These are phyloP conservation scores for Esperia sulphurella DNA, from an alignment of 2,888 invertebrate genomes.

Conservation along the genomic window DNA sequence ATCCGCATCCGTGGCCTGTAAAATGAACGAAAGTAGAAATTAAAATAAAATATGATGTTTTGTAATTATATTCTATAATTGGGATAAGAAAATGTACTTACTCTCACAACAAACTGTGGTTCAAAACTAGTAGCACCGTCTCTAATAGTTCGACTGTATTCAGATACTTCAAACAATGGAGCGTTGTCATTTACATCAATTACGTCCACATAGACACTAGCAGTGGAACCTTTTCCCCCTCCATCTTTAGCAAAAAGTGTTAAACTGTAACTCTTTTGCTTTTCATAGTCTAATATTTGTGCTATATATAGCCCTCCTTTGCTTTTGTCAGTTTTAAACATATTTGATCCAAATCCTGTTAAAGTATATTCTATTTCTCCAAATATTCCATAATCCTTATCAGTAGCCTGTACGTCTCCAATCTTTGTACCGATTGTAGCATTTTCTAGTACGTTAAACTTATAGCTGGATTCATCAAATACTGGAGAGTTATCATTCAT, in stretches of 20 bases:
- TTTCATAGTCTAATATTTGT: constrained; percentile 86
- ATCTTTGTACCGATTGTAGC: constrained; percentile 80
- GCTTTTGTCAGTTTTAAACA: constrained; percentile 83
- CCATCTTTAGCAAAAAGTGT: constrained; percentile 90
- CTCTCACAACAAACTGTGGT: constrained; percentile 87
- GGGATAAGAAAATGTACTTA: constrained; percentile 31
- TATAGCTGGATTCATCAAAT: constrained; percentile 82
- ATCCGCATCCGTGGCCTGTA: constrained; percentile 87
- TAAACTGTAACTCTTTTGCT: constrained; percentile 87
- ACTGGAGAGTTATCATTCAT: constrained; percentile 89
- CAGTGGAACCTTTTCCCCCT: constrained; percentile 85
- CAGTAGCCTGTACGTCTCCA: constrained; percentile 83
- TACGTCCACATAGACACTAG: constrained; percentile 85
- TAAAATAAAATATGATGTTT: neutral
- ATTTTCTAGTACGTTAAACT: constrained; percentile 83
- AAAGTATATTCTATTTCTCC: constrained; percentile 86
- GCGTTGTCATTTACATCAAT: constrained; percentile 88
- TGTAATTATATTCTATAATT: constrained; percentile 4
- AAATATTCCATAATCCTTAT: constrained; percentile 85
- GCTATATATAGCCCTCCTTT: constrained; percentile 84
- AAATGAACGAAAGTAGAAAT: neutral
- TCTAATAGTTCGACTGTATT: constrained; percentile 86
- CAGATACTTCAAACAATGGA: constrained; percentile 83
- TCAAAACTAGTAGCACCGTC: constrained; percentile 88
- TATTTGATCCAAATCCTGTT: constrained; percentile 88